phyloP scores from a whole-genome alignment of 2,113 vertebrate species.

The Telmatochromis bifrenatus region DNA sequence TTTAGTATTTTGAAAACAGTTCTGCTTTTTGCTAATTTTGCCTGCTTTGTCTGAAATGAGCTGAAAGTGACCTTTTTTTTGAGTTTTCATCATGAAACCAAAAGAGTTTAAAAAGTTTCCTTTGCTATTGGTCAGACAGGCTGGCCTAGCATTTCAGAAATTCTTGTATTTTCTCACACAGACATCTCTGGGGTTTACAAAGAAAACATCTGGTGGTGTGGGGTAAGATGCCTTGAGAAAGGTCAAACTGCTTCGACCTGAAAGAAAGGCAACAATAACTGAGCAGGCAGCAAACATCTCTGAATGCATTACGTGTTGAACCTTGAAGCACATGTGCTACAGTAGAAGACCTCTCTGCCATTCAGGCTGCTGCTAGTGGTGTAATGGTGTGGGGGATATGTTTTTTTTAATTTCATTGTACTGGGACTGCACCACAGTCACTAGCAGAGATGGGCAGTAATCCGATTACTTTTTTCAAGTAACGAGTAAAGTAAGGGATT shows the following conservation, averaged over 20 bases:
- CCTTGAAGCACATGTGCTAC: neutral
- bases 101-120: neutral
- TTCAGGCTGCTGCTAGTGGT: neutral
- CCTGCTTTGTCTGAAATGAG: neutral
- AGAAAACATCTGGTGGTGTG: rapidly evolving
- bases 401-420: neutral
- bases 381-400: neutral
- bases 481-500: too few species aligned
- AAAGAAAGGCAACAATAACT: neutral
- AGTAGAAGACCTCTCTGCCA: neutral
- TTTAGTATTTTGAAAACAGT: neutral
- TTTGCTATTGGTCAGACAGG: neutral
- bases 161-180: neutral
- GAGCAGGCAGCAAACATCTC: neutral
- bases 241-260: neutral
- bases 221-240: neutral
- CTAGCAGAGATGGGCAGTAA: too few species aligned
- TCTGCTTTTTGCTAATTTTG: neutral
- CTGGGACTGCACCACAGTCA: neutral
- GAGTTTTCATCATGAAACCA: rapidly evolving
- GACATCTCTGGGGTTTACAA: neutral
- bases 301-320: neutral
- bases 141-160: neutral
- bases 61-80: neutral
- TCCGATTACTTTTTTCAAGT: too few species aligned